Evolutionary conservation across 2,797 vertebrate species (phyloP), one percentile per base, ranked within the genome.

Genomic region (Naso thynnoides): DNA sequence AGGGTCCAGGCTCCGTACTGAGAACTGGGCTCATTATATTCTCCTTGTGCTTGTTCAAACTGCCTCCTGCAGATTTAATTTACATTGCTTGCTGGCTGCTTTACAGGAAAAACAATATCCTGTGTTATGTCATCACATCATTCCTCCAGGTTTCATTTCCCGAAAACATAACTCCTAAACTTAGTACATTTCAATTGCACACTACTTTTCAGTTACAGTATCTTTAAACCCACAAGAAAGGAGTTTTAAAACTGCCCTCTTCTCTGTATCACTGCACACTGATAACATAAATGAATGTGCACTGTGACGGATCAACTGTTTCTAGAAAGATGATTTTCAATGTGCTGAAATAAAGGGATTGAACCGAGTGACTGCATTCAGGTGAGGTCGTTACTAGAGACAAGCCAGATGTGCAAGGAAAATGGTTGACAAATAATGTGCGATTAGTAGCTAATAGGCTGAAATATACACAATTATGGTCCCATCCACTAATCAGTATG

Each of bases 161-260:
- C 41, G 47, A 64, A 16, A 68, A 24, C 18, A 47, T 38, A 38
- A n/a, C 18, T 56, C 48, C 24, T 39, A 52, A 48, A 57, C 60
- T 7, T 23, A 33, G n/a, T n/a, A 4, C 15, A 33, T 60, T 54
- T 11, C 15, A 60, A n/a, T 38, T 15, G 23, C 50, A 27, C n/a
- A n/a, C n/a, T 26, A 24, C 31, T 33, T 74, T 70, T 3, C 42
- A 29, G 56, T 64, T 3, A 18, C 23, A 54, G 21, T 41, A 16
- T 67, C 33, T 13, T 55, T 76, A 21, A 72, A 69, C 5, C 2
- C 58, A 56, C 58, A 67, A 45, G 8, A 31, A 62, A 57, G 33
- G 48, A 42, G 7, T 45, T 60, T 49, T 47, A 73, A 45, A 71
- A 31, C 15, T 21, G 26, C 21, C 33, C 14, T 66, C 57, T 23